Base-by-base conservation (phyloP, 1,140 invertebrate species). In the Drosophila auraria region DNA sequence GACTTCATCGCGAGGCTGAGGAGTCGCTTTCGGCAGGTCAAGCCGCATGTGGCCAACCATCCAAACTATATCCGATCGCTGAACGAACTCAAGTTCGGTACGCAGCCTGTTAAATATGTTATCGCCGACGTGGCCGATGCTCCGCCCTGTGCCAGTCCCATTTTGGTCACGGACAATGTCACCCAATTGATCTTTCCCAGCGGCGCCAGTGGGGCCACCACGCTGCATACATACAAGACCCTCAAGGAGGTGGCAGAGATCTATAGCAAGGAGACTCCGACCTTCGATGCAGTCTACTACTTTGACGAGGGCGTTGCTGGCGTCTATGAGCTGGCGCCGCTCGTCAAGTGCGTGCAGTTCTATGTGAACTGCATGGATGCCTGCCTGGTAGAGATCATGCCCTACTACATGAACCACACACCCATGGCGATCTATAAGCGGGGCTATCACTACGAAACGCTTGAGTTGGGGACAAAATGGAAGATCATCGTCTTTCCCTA, bases 281-380 rank as follows among this genome's bases (percentile, higher is more conserved):
- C 20, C 0, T 90, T 89, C 15, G 66, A 89, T 27, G 74, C 49
- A 0, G 51, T 89, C 0, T 30, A 76, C 17, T n/a, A 68, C 0
- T 89, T 90, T 1, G 86, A 89, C 40, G 84, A 89, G 60, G 23
- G 49, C n/a, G 49, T 89, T 14, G 5, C 42, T 0, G 57, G 33
- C 23, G 61, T 84, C 42, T 89, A 87, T 47, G 7, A 1, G 0
- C 17, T 87, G 49, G 83, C 79, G 1, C 0, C 40, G 5, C 30
- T 40, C 0, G 47, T 87, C 23, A 50, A 17, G 23, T 76, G 70
- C n/a, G 27, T 15, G 5, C 71, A 82, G 53, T 84, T 79, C 49
- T 89, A n/a, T 58, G 81, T 89, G 5, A 89, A 89, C 42, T 89
- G 84, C 49, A 45, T 63, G 23, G 86, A 82, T 9, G 66, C 73